Base-by-base conservation (phyloP, 2,113 vertebrate genomes). In the Thinocorus orbignyianus region DNA sequence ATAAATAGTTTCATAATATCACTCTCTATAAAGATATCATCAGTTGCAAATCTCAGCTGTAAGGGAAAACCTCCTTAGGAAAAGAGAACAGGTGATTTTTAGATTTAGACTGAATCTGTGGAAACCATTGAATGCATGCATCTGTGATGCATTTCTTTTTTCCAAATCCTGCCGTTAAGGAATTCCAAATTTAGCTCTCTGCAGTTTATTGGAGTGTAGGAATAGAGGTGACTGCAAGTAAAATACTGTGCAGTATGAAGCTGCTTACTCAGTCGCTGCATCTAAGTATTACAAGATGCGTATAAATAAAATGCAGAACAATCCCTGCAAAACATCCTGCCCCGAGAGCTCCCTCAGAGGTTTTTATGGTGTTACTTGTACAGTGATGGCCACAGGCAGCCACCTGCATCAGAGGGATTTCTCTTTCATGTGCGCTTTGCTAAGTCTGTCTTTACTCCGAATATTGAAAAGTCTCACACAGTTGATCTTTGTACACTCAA, bases 1-100 rank as follows among this genome's bases (percentile, higher is more conserved):
- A 91, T 28, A 86, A 92, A 88, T 51, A 83, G 33, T 62, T 68
- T 95, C 76, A 62, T 92, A 64, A 46, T 58, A 65, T 86, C 91
- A 68, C 42, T 86, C 68, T 33, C 19, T 46, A 5, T 7, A 86
- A 91, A 55, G 54, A 20, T 66, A 84, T 66, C 49, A 51, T 8
- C 71, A 33, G 42, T 35, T 86, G n/a, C 28, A 83, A 83, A 95
- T 62, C 80, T 83, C 11, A 86, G 68, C 37, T 86, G 62, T 30
- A 66, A 79, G 69, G 69, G 46, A 86, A 94, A 96, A 90, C 6
- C 69, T 60, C 15, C 1, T 8, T 28, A 78, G 62, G 61, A 85
- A 93, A 78, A 88, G 15, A 5, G 5, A 85, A 60, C 69, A 93
- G 65, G 74, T 58, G 70, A 89, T 72, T 93, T 70, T 76, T 74